Percentiles rank a stretch among this genome's conserved stretches.
phyloP scores from a whole-genome alignment of 2,888 invertebrate genomes.

The Allolobophora icterica region DNA sequence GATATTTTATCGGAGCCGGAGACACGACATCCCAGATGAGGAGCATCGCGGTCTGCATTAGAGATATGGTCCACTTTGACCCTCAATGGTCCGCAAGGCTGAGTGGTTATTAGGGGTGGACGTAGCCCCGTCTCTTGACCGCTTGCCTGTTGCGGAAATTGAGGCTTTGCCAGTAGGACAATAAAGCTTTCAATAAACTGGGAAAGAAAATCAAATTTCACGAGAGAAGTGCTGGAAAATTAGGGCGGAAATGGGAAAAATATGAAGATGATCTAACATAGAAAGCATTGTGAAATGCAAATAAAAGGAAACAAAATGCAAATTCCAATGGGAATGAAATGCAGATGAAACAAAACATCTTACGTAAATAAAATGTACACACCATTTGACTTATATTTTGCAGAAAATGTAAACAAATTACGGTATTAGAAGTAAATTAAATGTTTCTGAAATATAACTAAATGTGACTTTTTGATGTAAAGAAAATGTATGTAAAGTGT shows the following conservation, averaged over 20 bases:
- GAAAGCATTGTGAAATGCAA: not conserved
- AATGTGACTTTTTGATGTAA: not conserved
- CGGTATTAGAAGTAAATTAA: not conserved
- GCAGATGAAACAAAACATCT: not conserved
- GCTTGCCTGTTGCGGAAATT: not conserved
- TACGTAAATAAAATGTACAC: not conserved
- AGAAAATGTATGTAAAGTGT: not conserved
- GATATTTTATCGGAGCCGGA: not conserved
- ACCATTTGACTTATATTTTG: not conserved
- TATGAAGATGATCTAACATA: not conserved
- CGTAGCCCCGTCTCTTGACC: not conserved
- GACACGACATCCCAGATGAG: not conserved
- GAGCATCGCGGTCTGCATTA: not conserved
- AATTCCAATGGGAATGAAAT: not conserved
- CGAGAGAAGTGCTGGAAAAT: not conserved
- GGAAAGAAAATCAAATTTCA: constrained; percentile 8
- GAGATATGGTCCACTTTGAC: not conserved
- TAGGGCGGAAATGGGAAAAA: not conserved
- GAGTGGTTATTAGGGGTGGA: not conserved
- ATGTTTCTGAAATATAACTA: not conserved
- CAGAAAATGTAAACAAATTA: not conserved
- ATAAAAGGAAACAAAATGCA: not conserved
- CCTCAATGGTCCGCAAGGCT: not conserved
- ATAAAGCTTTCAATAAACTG: not conserved
- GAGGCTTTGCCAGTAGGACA: not conserved